Evolutionary conservation across 1,140 invertebrate species (phyloP).

Genomic region (Ridgeia piscesae): DNA sequence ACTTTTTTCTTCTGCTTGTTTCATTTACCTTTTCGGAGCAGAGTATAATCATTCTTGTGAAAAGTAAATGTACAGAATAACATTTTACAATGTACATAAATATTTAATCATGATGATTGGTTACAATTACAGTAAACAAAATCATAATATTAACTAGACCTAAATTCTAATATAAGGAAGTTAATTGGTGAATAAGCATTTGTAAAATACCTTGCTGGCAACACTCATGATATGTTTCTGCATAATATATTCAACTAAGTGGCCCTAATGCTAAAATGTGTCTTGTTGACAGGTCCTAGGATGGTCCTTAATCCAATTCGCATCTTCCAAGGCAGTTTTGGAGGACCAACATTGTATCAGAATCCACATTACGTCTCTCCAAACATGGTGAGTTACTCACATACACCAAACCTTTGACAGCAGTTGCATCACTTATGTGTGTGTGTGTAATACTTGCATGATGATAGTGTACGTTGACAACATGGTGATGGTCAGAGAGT

Average conservation of each 20-base stretch:
- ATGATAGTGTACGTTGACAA: not conserved
- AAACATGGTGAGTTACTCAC: constrained; percentile 65
- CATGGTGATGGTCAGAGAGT: not conserved
- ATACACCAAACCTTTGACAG: not conserved
- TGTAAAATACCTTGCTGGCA: not conserved
- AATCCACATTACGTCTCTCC: constrained; percentile 92
- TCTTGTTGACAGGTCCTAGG: constrained; percentile 71
- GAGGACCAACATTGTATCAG: constrained; percentile 87
- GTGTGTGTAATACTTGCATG: not conserved
- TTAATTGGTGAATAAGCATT: not conserved
- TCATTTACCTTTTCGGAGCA: no score
- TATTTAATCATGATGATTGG: no score
- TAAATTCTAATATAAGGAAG: not conserved
- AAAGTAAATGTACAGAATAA: no score
- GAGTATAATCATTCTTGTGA: no score
- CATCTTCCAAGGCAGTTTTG: constrained; percentile 92
- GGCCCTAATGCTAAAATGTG: not conserved
- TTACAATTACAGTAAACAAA: not conserved
- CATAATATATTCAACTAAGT: not conserved
- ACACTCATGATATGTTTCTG: not conserved
- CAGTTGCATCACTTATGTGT: not conserved
- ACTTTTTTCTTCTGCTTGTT: no score
- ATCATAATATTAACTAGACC: not conserved
- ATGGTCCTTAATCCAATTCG: constrained; percentile 95
- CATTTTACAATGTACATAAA: no score